Conservation (phyloP, 2,888 invertebrate species). For the Trachelus troglodyta region DNA sequence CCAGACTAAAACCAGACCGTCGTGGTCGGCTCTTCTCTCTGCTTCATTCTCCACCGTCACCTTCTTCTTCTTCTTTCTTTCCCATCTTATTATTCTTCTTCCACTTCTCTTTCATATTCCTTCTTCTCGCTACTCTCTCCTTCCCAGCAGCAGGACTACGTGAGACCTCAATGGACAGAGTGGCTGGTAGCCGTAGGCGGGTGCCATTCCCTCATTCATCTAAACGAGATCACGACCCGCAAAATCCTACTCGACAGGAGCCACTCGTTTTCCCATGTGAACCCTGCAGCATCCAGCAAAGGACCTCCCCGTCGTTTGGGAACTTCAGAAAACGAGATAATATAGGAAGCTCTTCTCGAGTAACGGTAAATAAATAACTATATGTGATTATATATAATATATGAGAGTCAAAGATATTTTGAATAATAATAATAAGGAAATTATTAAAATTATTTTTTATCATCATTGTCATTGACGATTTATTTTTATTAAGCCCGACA, state of each 20-base stretch:
- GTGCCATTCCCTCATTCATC: conserved; percentile 49
- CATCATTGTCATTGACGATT: background rate
- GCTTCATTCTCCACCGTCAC: conserved; percentile 21
- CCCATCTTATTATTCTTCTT: conserved; percentile 6
- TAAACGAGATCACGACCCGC: conserved; percentile 34
- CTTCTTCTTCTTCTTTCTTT: conserved; percentile 19
- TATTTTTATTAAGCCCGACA: background rate
- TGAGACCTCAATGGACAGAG: conserved; percentile 36
- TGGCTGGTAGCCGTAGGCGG: conserved; percentile 38
- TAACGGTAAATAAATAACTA: background rate
- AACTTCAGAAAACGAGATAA: background rate
- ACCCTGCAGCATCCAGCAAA: background rate
- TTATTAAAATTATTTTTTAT: background rate
- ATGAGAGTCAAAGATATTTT: background rate
- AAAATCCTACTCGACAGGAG: conserved; percentile 23
- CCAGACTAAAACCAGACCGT: conserved; percentile 48
- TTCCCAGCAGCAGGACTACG: conserved; percentile 25
- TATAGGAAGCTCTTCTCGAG: background rate
- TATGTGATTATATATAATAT: background rate
- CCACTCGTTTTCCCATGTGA: conserved; percentile 35
- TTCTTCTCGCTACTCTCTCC: conserved; percentile 6
- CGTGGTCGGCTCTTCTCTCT: conserved; percentile 14
- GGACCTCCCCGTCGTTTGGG: background rate
- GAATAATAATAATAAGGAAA: background rate
- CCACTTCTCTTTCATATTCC: conserved; percentile 12